Evolutionary conservation across 2,113 vertebrate genomes (phyloP).

Genomic region (Siphamia tubifer): DNA sequence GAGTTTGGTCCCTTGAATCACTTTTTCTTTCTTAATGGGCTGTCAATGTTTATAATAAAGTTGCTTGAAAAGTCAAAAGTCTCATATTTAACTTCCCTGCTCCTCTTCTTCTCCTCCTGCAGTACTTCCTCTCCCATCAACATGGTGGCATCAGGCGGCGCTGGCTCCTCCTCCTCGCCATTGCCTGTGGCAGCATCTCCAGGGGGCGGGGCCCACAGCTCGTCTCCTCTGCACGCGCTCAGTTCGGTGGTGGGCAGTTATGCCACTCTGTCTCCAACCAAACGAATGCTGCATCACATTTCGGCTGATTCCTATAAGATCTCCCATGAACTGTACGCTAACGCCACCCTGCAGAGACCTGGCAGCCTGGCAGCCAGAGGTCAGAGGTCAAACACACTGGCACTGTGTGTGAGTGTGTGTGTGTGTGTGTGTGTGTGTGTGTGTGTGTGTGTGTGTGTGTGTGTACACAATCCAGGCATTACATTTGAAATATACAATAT

Average conservation of each 20-base stretch:
- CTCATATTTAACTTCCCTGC: no score
- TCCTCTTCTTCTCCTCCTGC: neutral
- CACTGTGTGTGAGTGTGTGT: no score
- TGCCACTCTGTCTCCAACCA: slow-evolving; percentile 94
- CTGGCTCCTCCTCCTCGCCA: slow-evolving; percentile 83
- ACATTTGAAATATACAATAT: no score
- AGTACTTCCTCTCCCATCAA: slow-evolving; percentile 97
- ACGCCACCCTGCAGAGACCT: slow-evolving; percentile 95
- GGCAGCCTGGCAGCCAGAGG: slow-evolving; percentile 94
- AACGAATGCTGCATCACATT: slow-evolving; percentile 89
- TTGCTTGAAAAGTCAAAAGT: no score
- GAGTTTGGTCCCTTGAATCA: no score
- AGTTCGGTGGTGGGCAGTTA: slow-evolving; percentile 93
- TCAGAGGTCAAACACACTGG: no score
- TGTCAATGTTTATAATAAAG: no score
- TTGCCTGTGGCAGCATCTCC: slow-evolving; percentile 72
- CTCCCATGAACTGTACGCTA: slow-evolving; percentile 94
- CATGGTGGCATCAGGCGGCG: slow-evolving; percentile 84
- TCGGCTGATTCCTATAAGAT: slow-evolving; percentile 91
- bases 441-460: no score
- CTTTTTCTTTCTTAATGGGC: no score
- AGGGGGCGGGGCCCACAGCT: slow-evolving; percentile 75
- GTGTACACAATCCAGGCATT: no score
- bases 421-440: slow-evolving; percentile 3
- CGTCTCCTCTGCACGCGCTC: slow-evolving; percentile 93